These are phyloP conservation scores for Drosophila lowei DNA, from an alignment of 1,140 invertebrate species.

Conservation along the genomic window DNA sequence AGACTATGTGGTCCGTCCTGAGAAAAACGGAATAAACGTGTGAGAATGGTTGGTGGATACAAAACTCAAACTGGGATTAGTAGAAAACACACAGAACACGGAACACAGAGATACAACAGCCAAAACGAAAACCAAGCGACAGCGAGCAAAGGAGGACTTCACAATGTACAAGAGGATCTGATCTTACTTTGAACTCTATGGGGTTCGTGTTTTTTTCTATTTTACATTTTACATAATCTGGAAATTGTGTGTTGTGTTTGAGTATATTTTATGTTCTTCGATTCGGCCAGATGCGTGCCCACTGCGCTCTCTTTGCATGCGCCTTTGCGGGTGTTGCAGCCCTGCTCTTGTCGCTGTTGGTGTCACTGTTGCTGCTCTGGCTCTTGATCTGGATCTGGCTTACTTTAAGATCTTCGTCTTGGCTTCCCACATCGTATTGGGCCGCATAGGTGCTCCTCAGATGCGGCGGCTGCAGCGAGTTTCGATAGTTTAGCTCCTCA, in stretches of 20 bases:
- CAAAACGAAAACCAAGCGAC: conserved; percentile 16
- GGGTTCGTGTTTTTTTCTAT: neutral
- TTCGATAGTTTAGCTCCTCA: conserved; percentile 90
- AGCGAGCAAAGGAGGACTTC: neutral
- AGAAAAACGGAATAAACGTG: conserved; percentile 14
- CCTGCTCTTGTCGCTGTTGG: conserved; percentile 5
- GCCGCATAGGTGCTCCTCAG: conserved; percentile 94
- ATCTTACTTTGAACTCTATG: conserved; percentile 2
- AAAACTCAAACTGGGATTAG: neutral
- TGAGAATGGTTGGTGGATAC: neutral
- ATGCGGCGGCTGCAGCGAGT: conserved; percentile 94
- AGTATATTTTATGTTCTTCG: conserved; percentile 6
- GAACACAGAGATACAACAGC: conserved; percentile 17
- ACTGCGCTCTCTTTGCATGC: conserved; percentile 22
- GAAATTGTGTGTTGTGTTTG: neutral
- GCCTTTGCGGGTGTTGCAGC: conserved; percentile 14
- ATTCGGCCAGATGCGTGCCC: conserved; percentile 39
- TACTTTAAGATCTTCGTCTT: conserved; percentile 92
- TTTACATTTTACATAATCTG: neutral
- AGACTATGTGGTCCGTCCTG: conserved; percentile 85
- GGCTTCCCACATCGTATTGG: conserved; percentile 87
- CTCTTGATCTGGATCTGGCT: conserved; percentile 38
- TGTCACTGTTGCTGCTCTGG: neutral
- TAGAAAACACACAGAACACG: conserved; percentile 15
- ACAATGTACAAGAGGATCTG: conserved; percentile 10